These are phyloP conservation scores for Poecilus cupreus DNA, from an alignment of 2,888 invertebrate genomes.

Conservation along the genomic window DNA sequence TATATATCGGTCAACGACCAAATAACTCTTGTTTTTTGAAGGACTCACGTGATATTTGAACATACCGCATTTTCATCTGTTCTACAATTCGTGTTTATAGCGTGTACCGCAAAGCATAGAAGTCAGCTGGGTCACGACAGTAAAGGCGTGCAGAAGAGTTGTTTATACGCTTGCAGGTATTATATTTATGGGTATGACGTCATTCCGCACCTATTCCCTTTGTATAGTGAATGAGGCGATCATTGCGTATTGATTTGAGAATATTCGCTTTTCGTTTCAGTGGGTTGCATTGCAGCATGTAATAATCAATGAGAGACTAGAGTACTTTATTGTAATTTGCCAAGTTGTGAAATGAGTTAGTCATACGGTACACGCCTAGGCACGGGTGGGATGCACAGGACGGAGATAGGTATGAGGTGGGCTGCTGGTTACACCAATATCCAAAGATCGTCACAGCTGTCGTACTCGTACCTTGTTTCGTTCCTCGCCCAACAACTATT, in stretches of 20 bases:
- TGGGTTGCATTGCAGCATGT: background rate
- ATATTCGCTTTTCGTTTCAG: background rate
- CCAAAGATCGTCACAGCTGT: background rate
- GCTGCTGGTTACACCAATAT: background rate
- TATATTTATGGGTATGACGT: conserved; percentile 24
- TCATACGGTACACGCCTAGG: no score
- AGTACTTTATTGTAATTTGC: no score
- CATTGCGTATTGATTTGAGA: background rate
- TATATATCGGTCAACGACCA: conserved; percentile 6
- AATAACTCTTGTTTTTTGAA: background rate
- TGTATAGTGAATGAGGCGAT: background rate
- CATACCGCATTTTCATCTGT: background rate
- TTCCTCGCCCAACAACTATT: background rate
- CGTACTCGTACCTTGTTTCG: background rate
- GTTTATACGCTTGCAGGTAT: no score
- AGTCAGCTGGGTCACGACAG: background rate
- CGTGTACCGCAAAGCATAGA: background rate
- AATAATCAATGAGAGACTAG: background rate
- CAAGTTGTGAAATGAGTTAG: no score
- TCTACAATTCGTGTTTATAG: background rate
- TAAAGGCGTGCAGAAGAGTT: background rate
- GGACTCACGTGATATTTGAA: background rate
- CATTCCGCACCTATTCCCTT: background rate
- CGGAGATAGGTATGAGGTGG: background rate
- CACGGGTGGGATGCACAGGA: background rate